Evolutionary conservation across 2,888 invertebrate species (phyloP), one percentile per base, ranked within the genome.

Genomic region (Tiliacea citrago): DNA sequence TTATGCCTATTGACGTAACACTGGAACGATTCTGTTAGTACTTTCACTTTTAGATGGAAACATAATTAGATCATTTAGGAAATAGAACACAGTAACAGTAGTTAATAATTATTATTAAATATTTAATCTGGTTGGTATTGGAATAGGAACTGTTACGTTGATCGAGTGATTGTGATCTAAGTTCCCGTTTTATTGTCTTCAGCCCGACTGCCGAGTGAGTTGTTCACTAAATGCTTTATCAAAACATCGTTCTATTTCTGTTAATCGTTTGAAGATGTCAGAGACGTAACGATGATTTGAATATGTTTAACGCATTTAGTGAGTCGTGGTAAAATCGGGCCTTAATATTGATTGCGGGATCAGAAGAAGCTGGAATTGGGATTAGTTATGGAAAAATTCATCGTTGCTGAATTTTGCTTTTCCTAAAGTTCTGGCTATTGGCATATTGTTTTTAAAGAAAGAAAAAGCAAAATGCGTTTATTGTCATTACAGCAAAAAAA

Each of bases 1-100:
- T 60, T 55, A 62, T 42, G 29, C n/a, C 61, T 57, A 67, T 71
- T 82, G 72, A 72, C 55, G 79, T 13, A 82, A 82, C 6, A 62
- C 35, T 82, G 61, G 9, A 73, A 69, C 72, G 55, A 57, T 78
- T 65, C 58, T 39, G 45, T 39, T 68, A 49, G 24, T 39, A 83
- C 82, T 82, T 82, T 83, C 82, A 68, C 84, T 82, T 83, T 71
- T 49, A 65, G 45, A 70, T 76, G 49, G 45, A 71, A 45, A 62
- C 35, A 49, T 73, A 76, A 80, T 80, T 66, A 79, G 75, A 80
- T 57, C 53, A 67, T 73, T 82, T 73, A 75, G 57, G 72, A 75
- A 83, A 70, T 63, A 42, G n/a, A n/a, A n/a, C n/a, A n/a, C n/a
- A n/a, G n/a, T n/a, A n/a, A n/a, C n/a, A n/a, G n/a, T 5, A 29